Percentiles rank a stretch among this genome's conserved stretches.
Evolutionary conservation across 2,797 vertebrate species (phyloP).

Genomic region (Propithecus deckenii): DNA sequence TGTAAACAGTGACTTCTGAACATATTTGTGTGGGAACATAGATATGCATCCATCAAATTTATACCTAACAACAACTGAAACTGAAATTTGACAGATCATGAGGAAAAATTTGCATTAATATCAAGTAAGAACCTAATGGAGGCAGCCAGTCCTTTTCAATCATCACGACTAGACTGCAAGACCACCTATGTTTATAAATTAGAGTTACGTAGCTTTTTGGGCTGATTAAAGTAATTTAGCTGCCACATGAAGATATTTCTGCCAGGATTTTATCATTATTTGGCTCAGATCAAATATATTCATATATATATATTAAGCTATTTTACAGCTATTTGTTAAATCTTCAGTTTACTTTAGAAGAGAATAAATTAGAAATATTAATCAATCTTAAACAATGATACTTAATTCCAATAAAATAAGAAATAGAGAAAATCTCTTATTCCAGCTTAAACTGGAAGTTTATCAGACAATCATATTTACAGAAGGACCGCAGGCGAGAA

Average conservation of each 20-base stretch:
- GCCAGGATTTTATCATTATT: background rate
- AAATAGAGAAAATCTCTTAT: background rate
- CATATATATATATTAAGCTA: background rate
- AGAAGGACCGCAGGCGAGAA: background rate
- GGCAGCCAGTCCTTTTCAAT: fast-evolving
- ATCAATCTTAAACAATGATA: background rate
- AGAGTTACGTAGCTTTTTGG: background rate
- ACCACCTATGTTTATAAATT: background rate
- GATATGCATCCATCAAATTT: too few relatives aligned
- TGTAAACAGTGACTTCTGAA: background rate
- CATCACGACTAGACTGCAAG: fast-evolving
- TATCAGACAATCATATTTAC: background rate
- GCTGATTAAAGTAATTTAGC: background rate
- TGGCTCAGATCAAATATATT: background rate
- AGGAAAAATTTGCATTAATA: background rate
- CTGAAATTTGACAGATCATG: background rate
- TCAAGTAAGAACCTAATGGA: background rate
- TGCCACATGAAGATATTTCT: background rate
- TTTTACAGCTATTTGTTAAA: background rate
- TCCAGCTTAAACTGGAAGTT: background rate
- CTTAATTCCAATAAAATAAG: background rate
- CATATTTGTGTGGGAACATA: background rate
- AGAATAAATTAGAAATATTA: background rate
- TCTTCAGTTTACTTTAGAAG: background rate
- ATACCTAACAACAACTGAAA: background rate